These are phyloP conservation scores for Osedax frankpressi DNA, from an alignment of 2,888 invertebrate species.

Conservation along the genomic window DNA sequence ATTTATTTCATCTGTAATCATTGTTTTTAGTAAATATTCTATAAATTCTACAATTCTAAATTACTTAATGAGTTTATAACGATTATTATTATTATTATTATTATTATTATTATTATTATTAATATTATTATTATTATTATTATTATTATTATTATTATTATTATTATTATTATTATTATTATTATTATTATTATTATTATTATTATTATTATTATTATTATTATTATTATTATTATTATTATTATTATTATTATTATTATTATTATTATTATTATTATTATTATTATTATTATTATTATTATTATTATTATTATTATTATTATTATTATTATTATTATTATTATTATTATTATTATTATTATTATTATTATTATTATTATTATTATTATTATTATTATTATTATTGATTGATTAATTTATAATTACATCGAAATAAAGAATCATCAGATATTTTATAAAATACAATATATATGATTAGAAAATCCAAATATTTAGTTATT, in stretches of 20 bases:
- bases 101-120: not conserved
- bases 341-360: not conserved
- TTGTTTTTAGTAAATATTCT: no score
- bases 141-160: not conserved
- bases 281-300: not conserved
- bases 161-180: not conserved
- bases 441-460: no score
- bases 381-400: no score
- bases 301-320: not conserved
- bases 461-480: no score
- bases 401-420: no score
- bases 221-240: not conserved
- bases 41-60: no score
- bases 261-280: not conserved
- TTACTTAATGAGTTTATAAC: not conserved
- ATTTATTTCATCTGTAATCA: no score
- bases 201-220: not conserved
- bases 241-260: not conserved
- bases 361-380: not conserved
- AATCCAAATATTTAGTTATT: no score
- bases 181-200: not conserved
- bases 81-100: not conserved
- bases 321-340: not conserved
- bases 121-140: not conserved
- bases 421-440: no score